Base-by-base conservation (phyloP, 2,113 vertebrate species). In the Planiliza haematocheilus region DNA sequence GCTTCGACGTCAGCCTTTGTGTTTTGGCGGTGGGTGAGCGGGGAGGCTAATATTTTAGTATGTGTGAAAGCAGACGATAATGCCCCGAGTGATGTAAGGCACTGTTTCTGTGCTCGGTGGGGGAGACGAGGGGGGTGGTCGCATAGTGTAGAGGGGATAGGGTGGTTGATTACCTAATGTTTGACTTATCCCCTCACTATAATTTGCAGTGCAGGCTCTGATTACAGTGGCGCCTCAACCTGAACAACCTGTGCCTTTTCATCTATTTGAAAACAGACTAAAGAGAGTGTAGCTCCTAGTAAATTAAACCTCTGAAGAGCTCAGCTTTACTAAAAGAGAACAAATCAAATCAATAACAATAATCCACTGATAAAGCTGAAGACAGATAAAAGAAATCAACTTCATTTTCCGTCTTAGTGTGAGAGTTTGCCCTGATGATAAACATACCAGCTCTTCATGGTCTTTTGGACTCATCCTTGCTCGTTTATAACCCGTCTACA, bases 31-130 rank as follows among this genome's bases (percentile, higher is more conserved):
- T 3, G 57, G 39, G 59, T 45, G 77, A 77, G 85, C 60, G 65
- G 43, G 51, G 78, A 68, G 79, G 80, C 67, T 88, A 89, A 91
- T 86, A 88, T 89, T 91, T 91, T 81, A 88, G 87, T 81, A 89
- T 58, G 91, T 84, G 89, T 82, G 89, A 90, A 88, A 83, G 82
- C 85, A 85, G 61, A 72, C 80, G 88, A 90, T 92, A 90, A 93
- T 86, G 74, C 88, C 76, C 24, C 4, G 20, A 52, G 63, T 92
- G 91, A 93, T 81, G 90, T 91, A 70, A 91, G 83, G 77, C 57
- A 38, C 87, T 61, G 72, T 85, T 89, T 89, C 80, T 83, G 89
- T 76, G 65, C 85, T 77, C 34, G 12, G 76, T 53, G 64, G 58
- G n/a, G 67, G 57, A 64, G 77, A 20, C 12, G 51, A 64, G n/a